Evolutionary conservation across 2,888 invertebrate genomes (phyloP), one percentile per base, ranked within the genome.

Genomic region (Drosophila mercatorum): DNA sequence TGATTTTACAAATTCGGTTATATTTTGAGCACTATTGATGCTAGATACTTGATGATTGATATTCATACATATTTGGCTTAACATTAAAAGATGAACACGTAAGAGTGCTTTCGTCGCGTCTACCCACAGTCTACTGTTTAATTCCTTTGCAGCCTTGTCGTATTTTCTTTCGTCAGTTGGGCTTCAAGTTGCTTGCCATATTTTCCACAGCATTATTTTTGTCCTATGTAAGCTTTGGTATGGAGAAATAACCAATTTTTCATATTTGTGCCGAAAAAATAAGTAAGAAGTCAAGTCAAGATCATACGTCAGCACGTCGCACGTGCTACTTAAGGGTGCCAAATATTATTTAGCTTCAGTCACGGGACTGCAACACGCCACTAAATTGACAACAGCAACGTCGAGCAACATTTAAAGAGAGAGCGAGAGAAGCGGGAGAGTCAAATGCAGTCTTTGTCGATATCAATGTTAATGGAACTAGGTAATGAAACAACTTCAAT

Each of bases 261-360:
- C 43, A 22, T 55, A 36, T 65, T 52, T 55, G 55, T 43, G 66
- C 68, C 57, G 68, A 74, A 64, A 73, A 49, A 66, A 69, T 65
- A 80, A 83, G 56, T 55, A 58, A 68, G 72, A 56, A 59, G 63
- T 38, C 67, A 79, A 79, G 63, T 68, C 67, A 7, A 34, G 68
- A 57, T 71, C 77, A 65, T 65, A 80, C 74, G 72, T 83, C 87
- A 83, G 71, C 85, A 77, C 75, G 59, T 56, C 68, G 70, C 53
- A 41, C 47, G 58, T 79, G 68, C 75, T 69, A 75, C 69, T 75
- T 66, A 44, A 57, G 67, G 67, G 53, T 89, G 79, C 73, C 89
- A 84, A 81, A 81, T 77, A 75, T 73, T 77, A 80, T 72, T 66
- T 59, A 65, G 53, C 71, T 57, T 41, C 55, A 56, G 55, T 26